Conservation (phyloP, 2,113 vertebrate species). For the Hipposideros armiger region DNA sequence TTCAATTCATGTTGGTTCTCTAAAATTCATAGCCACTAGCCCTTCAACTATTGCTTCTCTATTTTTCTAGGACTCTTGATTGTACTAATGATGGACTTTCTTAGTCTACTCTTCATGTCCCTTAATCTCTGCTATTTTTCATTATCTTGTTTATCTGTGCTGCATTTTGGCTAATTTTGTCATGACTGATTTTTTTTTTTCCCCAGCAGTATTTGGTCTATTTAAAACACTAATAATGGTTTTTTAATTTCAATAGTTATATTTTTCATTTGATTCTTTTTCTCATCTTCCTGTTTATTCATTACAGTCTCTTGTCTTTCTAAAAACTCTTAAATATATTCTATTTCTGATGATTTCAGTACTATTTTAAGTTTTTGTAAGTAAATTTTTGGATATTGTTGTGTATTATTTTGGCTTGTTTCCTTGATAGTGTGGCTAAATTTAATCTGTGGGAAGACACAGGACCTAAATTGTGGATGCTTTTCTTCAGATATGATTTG, state of each 20-base stretch:
- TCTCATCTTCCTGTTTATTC: neutral
- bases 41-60: neutral
- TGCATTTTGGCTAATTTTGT: neutral
- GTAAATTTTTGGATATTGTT: neutral
- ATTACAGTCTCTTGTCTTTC: neutral
- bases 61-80: neutral
- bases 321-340: neutral
- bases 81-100: neutral
- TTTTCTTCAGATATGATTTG: neutral
- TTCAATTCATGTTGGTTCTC: neutral
- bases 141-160: neutral
- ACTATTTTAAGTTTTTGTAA: neutral
- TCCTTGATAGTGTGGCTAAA: neutral
- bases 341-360: neutral
- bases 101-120: neutral
- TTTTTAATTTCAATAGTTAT: conserved; percentile 38
- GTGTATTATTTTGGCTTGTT: neutral
- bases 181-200: neutral
- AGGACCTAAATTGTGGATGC: neutral
- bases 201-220: neutral
- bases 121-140: neutral
- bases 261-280: conserved; percentile 37
- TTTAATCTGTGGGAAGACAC: neutral
- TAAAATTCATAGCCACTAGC: neutral
- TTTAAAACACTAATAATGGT: neutral